A percentile compares a stretch with the other conserved stretches of the same genome.
Evolutionary conservation across 2,797 vertebrate species (phyloP).

Genomic region (Discoglossus pictus): DNA sequence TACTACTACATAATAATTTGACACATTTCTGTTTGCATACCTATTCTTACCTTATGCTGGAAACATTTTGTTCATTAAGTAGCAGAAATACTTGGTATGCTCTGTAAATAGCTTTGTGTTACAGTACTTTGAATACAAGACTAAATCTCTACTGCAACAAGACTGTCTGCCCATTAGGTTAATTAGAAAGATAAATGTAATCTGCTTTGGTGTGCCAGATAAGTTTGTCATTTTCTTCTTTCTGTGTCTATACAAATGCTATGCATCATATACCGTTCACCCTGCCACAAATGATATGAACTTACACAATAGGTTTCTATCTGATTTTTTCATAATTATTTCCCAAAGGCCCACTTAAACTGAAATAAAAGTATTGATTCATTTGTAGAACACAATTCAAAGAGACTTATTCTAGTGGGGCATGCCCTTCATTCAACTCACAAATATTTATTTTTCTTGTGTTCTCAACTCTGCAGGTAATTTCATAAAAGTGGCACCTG

Average conservation of each 20-base stretch:
- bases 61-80: too few species aligned
- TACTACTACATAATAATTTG: too few species aligned
- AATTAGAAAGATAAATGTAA: conserved; percentile 20
- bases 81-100: too few species aligned
- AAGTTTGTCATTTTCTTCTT: conserved; percentile 18
- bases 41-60: too few species aligned
- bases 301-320: conserved; percentile 38
- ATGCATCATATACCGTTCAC: conserved; percentile 38
- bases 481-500: conserved; percentile 45
- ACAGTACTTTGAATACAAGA: too few species aligned
- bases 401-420: conserved; percentile 51
- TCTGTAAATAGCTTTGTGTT: too few species aligned
- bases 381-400: conserved; percentile 47
- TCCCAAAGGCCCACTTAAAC: conserved; percentile 46
- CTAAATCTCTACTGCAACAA: background rate
- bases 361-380: conserved; percentile 50
- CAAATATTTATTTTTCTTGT: conserved; percentile 42
- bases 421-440: conserved; percentile 48
- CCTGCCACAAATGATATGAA: conserved; percentile 22
- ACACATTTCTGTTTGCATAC: too few species aligned
- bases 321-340: conserved; percentile 49
- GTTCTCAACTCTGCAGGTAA: conserved; percentile 38
- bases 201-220: background rate
- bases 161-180: background rate
- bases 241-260: conserved; percentile 33